Evolutionary conservation across 64 coral and sea anemone genomes (phyloP).

Genomic region (Actinia tenebrosa): DNA sequence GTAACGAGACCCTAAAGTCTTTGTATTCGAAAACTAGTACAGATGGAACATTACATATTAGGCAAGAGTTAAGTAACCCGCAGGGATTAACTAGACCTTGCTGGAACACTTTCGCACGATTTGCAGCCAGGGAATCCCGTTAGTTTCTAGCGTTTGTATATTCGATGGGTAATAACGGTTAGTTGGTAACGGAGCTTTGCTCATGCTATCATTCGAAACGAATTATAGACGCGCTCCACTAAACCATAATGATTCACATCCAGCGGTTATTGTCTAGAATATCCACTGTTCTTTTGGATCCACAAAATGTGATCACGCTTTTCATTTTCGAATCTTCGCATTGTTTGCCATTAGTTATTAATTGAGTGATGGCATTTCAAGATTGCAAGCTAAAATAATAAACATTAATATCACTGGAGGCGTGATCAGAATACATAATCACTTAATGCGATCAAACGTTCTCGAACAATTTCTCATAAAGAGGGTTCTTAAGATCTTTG

Average conservation of each 20-base stretch:
- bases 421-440: conserved; percentile 11
- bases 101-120: background rate
- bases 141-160: background rate
- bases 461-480: background rate
- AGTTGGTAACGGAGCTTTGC: background rate
- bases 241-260: background rate
- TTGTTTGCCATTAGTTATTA: conserved; percentile 1
- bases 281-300: conserved; percentile 11
- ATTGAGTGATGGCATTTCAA: conserved; percentile 4
- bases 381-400: background rate
- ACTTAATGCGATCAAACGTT: conserved; percentile 14
- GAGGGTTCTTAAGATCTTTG: background rate
- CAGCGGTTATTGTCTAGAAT: conserved; percentile 5
- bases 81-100: background rate
- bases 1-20: conserved; percentile 15
- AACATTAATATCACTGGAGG: background rate
- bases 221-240: conserved; percentile 23
- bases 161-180: background rate
- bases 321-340: background rate
- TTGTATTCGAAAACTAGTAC: background rate
- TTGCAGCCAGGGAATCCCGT: background rate
- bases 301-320: conserved; percentile 11
- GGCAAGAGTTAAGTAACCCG: conserved; percentile 15
- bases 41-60: conserved; percentile 2
- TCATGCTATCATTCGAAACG: conserved; percentile 11